Evolutionary conservation across 2,113 vertebrate species (phyloP), one percentile per base, ranked within the genome.

Genomic region (Mastomys natalensis): DNA sequence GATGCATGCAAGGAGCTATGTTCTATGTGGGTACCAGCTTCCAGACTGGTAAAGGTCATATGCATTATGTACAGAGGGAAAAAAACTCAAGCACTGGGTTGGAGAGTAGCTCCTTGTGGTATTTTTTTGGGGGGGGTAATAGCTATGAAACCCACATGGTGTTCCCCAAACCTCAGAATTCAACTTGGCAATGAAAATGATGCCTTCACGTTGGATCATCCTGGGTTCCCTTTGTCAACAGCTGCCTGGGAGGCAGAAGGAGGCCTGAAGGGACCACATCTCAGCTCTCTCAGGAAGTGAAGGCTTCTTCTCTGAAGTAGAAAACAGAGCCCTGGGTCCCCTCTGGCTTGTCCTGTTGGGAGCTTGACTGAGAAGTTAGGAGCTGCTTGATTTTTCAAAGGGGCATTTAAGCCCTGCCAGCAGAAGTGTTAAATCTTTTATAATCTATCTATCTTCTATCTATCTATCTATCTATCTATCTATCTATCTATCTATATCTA

Each of bases 341-440:
- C 34, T 81, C 51, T 73, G 45, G 66, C 37, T 64, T 3, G 0
- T 3, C 21, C 26, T 51, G n/a, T 74, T 45, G 40, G 76, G 34
- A 55, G 15, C 66, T 40, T 45, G 68, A 26, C 40, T 64, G 62
- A 64, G 60, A 77, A 40, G 19, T 62, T 53, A 87, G 68, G 37
- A 91, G 62, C 34, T 17, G 22, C 19, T 2, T 40, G 51, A 10
- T 29, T 7, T 45, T 24, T 45, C 4, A 53, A n/a, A 43, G 15
- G 76, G 48, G 22, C 0, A 0, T 22, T 19, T 45, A 22, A 34
- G 45, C 24, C 45, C 82, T 31, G 26, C 19, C 21, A 17, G 7
- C 2, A 21, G 40, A 43, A 64, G 48, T 73, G 68, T 55, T 68
- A 60, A 51, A n/a, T 66, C 43, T 15, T 13, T 22, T 15, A 66